Evolutionary conservation across 1,140 invertebrate genomes (phyloP), one percentile per base, ranked within the genome.

Genomic region (Mycetomoellerius zeteki): DNA sequence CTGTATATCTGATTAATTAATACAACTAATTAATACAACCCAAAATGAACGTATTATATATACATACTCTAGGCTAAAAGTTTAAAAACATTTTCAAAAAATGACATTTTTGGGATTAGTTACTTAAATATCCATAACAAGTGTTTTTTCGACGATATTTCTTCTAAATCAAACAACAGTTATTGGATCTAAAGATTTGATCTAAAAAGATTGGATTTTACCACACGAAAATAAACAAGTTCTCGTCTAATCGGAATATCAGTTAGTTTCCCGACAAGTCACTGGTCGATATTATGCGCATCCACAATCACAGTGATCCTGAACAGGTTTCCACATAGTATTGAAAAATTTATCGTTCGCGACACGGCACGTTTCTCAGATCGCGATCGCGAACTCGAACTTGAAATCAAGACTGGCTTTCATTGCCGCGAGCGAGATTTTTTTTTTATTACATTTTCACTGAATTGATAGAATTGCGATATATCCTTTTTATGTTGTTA

Each of bases 311-410:
- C 14, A 27, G n/a, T 19, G 30, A 33, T 62, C 67, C 24, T 86
- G 64, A 90, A 90, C 89, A 82, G 86, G 89, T 90, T 90, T 86
- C 60, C 72, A 64, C 43, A 77, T 3, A 24, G 52, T 12, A 33
- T n/a, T 75, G 82, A 84, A 90, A 90, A 90, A 78, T 90, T 50
- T 33, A 14, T 21, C 37, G 43, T 60, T 56, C 2, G 73, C 43
- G 77, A 86, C 65, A 73, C 56, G 2, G 47, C 52, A 52, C 12
- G 76, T 81, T 90, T 90, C 88, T 85, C 56, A 75, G 80, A 88
- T 82, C 67, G n/a, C 14, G n/a, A 21, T 24, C 43, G 52, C 60
- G 85, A 90, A 88, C 88, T 90, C 81, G 89, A 88, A 88, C 86
- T 90, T 90, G 86, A 90, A 90, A 90, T 88, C 62, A 64, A 82